phyloP scores from a whole-genome alignment of 2,797 vertebrate genomes.

The Phataginus tricuspis region DNA sequence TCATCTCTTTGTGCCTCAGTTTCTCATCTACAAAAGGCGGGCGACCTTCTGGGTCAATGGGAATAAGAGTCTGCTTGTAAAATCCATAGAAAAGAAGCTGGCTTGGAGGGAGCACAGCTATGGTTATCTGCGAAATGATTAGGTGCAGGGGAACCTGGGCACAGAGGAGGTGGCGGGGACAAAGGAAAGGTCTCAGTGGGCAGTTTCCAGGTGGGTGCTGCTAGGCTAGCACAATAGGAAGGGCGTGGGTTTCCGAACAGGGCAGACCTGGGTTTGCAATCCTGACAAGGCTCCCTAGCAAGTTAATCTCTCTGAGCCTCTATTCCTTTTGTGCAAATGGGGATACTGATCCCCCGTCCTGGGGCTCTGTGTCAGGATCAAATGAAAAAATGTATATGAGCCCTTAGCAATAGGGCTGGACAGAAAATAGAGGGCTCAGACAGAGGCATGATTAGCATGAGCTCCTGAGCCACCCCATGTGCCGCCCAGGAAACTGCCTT shows the following conservation, averaged over 20 bases:
- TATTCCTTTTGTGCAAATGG: neutral
- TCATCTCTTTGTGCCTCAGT: neutral
- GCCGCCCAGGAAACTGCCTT: neutral
- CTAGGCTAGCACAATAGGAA: neutral
- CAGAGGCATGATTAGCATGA: no score
- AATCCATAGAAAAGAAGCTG: neutral
- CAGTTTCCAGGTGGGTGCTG: neutral
- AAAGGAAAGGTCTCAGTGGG: neutral
- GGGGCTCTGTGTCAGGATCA: neutral
- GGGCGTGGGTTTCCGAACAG: neutral
- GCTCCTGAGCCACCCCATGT: neutral
- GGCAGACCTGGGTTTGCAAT: neutral
- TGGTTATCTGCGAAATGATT: neutral
- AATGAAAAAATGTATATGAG: neutral
- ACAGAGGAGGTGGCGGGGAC: neutral
- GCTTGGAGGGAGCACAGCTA: accelerated
- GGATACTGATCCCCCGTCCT: neutral
- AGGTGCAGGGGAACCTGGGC: neutral
- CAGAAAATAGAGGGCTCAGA: neutral
- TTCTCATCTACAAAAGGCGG: neutral
- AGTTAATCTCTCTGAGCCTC: neutral
- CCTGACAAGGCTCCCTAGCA: neutral
- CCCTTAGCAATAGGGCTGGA: neutral
- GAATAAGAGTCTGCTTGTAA: neutral
- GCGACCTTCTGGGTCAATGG: neutral